Evolutionary conservation across 2,797 vertebrate genomes (phyloP), one percentile per base, ranked within the genome.

Genomic region (Channallabes apus): DNA sequence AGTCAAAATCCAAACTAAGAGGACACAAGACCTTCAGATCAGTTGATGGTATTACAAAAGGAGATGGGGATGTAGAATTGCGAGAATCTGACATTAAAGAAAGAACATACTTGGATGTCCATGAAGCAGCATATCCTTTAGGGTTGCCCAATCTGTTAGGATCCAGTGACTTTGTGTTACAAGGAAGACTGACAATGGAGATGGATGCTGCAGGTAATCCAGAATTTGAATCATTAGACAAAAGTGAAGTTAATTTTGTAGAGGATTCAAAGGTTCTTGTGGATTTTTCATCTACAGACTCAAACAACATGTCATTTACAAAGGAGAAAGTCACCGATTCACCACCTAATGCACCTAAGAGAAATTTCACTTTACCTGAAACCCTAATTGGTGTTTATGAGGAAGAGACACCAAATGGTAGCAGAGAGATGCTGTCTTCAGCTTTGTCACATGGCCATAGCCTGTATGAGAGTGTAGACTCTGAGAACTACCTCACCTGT

Each of bases 401-500:
- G 65, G 71, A 29, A 64, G 82, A 86, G 62, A 29, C 78, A 38
- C 67, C 11, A 11, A 29, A 46, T 68, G 51, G 27, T 76, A 56
- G 27, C 75, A 67, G 29, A n/a, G 8, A 73, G 56, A 54, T 78
- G 51, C 5, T 35, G 46, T 80, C 83, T 83, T 46, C 29, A 85
- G 83, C 90, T 82, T 85, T 80, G 56, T 93, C 89, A 84, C 67
- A 76, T 84, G 75, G 85, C 24, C 90, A 88, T 38, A 94, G 92
- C 85, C 83, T 92, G 6, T 91, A 92, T 7, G 79, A 87, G 27
- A 94, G 90, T 82, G 18, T 85, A 0, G 91, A 94, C 83, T 94
- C 94, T 0, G 92, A 95, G 79, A 68, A 90, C 24, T 94, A 94
- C 84, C 88, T 92, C 69, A 92, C 89, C 73, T 93, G 94, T 12